Base-by-base conservation (phyloP, 1,140 invertebrate genomes). In the Orchesella cincta region DNA sequence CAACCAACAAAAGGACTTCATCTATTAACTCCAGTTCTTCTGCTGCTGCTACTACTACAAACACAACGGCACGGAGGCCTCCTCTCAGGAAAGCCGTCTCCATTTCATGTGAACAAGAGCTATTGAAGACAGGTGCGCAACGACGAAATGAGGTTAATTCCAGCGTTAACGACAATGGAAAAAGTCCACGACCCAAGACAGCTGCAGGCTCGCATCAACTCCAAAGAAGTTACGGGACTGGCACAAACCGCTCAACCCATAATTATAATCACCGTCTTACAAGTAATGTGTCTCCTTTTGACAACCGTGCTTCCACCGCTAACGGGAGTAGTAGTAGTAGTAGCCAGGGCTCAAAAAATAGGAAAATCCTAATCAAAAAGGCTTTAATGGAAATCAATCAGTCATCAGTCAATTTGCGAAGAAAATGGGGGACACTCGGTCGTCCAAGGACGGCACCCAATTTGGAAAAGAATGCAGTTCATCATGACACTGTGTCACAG, bases 331-430 rank as follows among this genome's bases (percentile, higher is more conserved):
- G 62, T 67, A 29, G 52, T n/a, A 57, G 23, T 57, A 29, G 62
- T 2, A 67, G 62, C 23, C 62, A 67, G 23, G 62, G 62, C 33
- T 67, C 62, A 1, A 67, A 29, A 39, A 73, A 77, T 39, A 35
- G 79, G 29, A 80, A 78, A 80, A 76, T 80, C 28, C 71, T 78
- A 28, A 76, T 80, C 31, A 80, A 81, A 54, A 79, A 81, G 73
- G 80, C 80, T 26, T 57, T 81, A 5, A 79, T 79, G 51, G 75
- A 81, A 64, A 75, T 78, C 28, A 78, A 77, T 77, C 75, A 81
- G 46, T 46, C 75, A 0, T 72, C 73, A 26, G 57, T 20, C 23
- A 74, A 34, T 36, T 76, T 23, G 57, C 74, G 8, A 76, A 80
- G 29, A 73, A 75, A 64, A 36, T 73, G 1, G 51, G 73, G 18